Evolutionary conservation across 2,113 vertebrate species (phyloP).

Genomic region (Pelecanus crispus): DNA sequence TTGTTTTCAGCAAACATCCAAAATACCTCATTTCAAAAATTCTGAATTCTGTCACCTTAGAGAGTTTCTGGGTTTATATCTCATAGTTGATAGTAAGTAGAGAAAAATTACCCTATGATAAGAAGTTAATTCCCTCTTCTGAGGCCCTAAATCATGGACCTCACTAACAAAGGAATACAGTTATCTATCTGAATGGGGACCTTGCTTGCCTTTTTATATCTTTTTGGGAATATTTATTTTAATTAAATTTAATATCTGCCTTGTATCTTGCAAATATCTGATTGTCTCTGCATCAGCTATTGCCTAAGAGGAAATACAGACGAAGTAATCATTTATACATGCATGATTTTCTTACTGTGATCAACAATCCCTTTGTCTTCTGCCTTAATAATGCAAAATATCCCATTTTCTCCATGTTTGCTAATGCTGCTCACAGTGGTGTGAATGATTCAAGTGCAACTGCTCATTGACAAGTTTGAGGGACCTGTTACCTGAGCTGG

Average conservation of each 20-base stretch:
- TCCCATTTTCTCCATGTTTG: neutral
- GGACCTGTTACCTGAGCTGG: neutral
- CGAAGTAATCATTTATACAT: conserved; percentile 22
- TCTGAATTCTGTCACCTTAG: neutral
- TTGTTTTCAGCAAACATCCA: neutral
- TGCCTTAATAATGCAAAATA: conserved; percentile 23
- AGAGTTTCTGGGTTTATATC: neutral
- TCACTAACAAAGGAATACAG: conserved; percentile 21
- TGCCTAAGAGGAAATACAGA: conserved; percentile 41
- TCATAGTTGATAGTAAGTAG: neutral
- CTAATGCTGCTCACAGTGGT: neutral
- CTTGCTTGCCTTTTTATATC: conserved; percentile 8
- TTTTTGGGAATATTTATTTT: conserved; percentile 47
- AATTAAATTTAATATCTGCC: conserved; percentile 52
- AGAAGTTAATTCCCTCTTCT: neutral
- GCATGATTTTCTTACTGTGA: neutral
- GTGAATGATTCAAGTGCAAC: neutral
- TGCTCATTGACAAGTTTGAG: neutral
- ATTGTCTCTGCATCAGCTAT: conserved; percentile 13
- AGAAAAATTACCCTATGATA: neutral
- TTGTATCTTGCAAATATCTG: conserved; percentile 48
- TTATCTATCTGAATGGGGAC: conserved; percentile 12
- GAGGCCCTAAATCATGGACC: neutral
- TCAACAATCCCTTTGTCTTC: conserved; percentile 20
- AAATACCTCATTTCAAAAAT: neutral